A percentile compares a stretch with the other conserved stretches of the same genome.
Conservation (phyloP, 2,113 vertebrate genomes). For the Thomomys bottae region DNA sequence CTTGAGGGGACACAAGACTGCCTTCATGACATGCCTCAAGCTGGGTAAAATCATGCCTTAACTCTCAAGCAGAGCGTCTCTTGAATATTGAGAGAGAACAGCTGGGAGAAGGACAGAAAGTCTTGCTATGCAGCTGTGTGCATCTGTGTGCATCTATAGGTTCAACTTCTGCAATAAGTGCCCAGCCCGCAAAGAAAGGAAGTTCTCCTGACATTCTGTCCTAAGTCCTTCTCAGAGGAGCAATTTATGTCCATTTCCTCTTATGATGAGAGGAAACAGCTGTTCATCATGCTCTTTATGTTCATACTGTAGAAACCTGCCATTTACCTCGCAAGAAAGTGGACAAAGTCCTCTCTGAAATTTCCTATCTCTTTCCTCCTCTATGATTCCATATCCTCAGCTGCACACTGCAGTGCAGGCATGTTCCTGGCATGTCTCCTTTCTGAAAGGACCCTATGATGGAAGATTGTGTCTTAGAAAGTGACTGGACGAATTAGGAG, state of each 20-base stretch:
- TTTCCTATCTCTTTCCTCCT: background rate
- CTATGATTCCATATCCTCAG: background rate
- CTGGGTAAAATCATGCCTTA: background rate
- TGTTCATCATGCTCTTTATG: background rate
- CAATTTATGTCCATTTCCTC: background rate
- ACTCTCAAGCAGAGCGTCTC: background rate
- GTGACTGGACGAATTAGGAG: background rate
- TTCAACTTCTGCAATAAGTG: background rate
- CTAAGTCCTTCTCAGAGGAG: background rate
- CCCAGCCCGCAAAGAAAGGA: background rate
- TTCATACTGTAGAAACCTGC: background rate
- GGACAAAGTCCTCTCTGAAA: constrained; percentile 2
- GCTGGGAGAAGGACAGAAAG: background rate
- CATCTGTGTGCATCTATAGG: background rate
- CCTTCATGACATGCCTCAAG: background rate
- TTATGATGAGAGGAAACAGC: background rate
- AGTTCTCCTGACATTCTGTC: constrained; percentile 19
- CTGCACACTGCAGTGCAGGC: background rate
- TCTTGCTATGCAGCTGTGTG: background rate
- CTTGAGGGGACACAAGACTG: background rate
- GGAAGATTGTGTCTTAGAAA: background rate
- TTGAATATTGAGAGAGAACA: background rate
- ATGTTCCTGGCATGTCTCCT: background rate
- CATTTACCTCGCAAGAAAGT: background rate
- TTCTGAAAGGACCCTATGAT: background rate